Percentiles rank a stretch among this genome's conserved stretches.
phyloP scores from a whole-genome alignment of 2,888 invertebrate species.

The Zygogramma bicolorata region DNA sequence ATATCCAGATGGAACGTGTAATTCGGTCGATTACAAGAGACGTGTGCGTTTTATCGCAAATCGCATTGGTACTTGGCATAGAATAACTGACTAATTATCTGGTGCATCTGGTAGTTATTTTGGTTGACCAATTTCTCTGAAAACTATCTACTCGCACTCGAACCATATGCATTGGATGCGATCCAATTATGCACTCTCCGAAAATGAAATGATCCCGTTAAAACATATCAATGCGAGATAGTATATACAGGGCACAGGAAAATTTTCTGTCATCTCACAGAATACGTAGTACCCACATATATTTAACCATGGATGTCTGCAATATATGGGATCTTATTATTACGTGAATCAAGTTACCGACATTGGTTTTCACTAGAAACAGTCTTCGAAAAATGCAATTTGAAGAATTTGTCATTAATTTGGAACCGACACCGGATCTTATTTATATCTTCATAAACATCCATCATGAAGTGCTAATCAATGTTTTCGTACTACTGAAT shows the following conservation, averaged over 20 bases:
- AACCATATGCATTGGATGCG: not conserved
- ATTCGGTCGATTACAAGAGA: not conserved
- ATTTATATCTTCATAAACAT: too few species aligned
- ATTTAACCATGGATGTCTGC: too few species aligned
- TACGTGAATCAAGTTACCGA: too few species aligned
- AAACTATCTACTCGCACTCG: constrained; percentile 1
- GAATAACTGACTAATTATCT: constrained; percentile 18
- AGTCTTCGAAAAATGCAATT: too few species aligned
- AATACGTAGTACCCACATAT: too few species aligned
- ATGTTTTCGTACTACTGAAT: too few species aligned
- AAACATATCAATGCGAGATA: not conserved
- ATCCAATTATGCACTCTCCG: not conserved
- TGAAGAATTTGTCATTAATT: too few species aligned
- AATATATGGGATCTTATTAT: too few species aligned
- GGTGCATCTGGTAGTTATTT: constrained; percentile 32
- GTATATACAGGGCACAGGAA: not conserved
- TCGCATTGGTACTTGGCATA: constrained; percentile 1
- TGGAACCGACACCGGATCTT: too few species aligned
- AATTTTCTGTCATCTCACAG: too few species aligned
- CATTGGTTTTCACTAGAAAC: too few species aligned
- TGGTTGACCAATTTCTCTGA: constrained; percentile 30
- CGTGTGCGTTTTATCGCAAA: not conserved
- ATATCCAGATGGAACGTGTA: constrained; percentile 3
- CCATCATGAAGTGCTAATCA: too few species aligned
- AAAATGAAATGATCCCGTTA: not conserved